phyloP scores from a whole-genome alignment of 2,888 invertebrate species.

The Branchellion lobata region DNA sequence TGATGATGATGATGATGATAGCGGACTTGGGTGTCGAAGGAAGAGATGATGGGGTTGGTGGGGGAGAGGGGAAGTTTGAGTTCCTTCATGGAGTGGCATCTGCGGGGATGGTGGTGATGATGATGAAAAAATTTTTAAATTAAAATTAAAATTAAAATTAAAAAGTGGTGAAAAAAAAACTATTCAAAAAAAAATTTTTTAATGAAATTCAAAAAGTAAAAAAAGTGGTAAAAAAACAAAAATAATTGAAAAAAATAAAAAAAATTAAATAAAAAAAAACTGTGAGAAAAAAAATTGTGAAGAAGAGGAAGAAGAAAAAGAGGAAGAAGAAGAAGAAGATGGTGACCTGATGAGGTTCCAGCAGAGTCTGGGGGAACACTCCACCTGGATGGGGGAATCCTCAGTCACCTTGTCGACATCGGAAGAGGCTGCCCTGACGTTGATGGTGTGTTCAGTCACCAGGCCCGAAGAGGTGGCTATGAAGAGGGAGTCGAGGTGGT shows the following conservation, averaged over 20 bases:
- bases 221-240: too few relatives aligned
- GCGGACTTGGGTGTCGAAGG: background rate
- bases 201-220: too few relatives aligned
- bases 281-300: too few relatives aligned
- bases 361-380: constrained; percentile 81
- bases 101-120: background rate
- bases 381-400: constrained; percentile 68
- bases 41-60: background rate
- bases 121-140: too few relatives aligned
- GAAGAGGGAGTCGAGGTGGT: constrained; percentile 76
- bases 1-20: background rate
- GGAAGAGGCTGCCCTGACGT: constrained; percentile 68
- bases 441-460: constrained; percentile 82
- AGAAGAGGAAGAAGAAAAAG: background rate
- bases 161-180: background rate
- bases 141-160: background rate
- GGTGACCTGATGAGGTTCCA: constrained; percentile 73
- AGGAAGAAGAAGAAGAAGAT: too few relatives aligned
- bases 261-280: too few relatives aligned
- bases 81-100: constrained; percentile 9
- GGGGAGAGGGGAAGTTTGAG: background rate
- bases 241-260: too few relatives aligned
- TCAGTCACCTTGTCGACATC: constrained; percentile 55
- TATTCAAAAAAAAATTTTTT: too few relatives aligned
- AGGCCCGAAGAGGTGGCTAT: constrained; percentile 84